Evolutionary conservation across 1,140 invertebrate species (phyloP), one percentile per base, ranked within the genome.

Genomic region (Odontomachus brunneus): DNA sequence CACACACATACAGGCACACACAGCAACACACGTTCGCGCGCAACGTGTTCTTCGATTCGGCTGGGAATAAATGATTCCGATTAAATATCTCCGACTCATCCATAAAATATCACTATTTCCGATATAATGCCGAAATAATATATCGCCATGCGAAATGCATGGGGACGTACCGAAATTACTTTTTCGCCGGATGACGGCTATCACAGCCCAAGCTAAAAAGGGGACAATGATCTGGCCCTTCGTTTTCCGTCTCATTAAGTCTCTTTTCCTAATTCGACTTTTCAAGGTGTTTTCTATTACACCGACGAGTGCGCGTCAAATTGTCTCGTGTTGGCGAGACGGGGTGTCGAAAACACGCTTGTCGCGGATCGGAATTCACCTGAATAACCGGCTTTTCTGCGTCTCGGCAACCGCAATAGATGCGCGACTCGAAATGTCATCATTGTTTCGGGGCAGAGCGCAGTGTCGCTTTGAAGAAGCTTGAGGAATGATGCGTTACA

Each of bases 381-480:
- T 44, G 65, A 81, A 19, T 29, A n/a, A 33, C 11, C 14, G n/a
- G 22, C 4, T 19, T 7, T 12, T 44, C 12, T 69, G 26, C 14
- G 33, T 22, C 3, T 38, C 49, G 44, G n/a, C n/a, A n/a, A n/a
- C 17, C 51, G 11, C 5, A 44, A 1, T 12, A 22, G 5, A 72
- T 33, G 33, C 15, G 53, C 33, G 3, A 60, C 11, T 44, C 89
- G 89, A 91, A 88, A 78, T 84, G 67, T 82, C 63, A 83, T 82
- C 84, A 86, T 89, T 82, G 74, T 89, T 84, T 84, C 78, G 86
- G 72, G 88, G 51, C 69, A 59, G 53, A 83, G n/a, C 17, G 87
- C 83, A 80, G 82, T 75, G 76, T 82, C 84, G 33, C 71, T 90
- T 89, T 89, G 82, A 90, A 66, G 69, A 22, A 33, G 11, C 44